A percentile compares a stretch with the other conserved stretches of the same genome.
Evolutionary conservation across 2,797 vertebrate genomes (phyloP).

Genomic region (Paratrypauchen microcephalus): DNA sequence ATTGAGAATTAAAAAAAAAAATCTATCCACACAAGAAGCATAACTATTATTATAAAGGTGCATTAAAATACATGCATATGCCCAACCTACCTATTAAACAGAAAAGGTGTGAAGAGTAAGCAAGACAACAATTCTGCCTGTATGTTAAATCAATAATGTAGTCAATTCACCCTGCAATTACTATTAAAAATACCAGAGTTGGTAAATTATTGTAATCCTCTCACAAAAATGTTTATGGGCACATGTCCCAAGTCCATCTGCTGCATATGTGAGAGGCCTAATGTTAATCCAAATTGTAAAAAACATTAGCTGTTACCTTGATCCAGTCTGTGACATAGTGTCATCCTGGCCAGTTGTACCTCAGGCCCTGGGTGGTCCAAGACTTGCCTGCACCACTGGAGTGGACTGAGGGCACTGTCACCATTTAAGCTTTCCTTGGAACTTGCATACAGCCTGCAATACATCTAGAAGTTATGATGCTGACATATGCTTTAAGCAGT

Average conservation of each 20-base stretch:
- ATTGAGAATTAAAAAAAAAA: not conserved
- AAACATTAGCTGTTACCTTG: constrained; percentile 84
- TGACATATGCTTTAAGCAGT: not conserved
- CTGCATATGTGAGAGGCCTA: constrained; percentile 10
- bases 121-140: not conserved
- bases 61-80: too few species aligned
- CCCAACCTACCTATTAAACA: too few species aligned
- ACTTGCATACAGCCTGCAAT: constrained; percentile 88
- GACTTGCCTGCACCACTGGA: constrained; percentile 94
- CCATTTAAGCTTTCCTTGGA: constrained; percentile 78
- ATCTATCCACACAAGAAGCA: too few species aligned
- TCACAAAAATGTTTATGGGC: constrained; percentile 46
- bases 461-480: constrained; percentile 25
- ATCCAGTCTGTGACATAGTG: constrained; percentile 91
- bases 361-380: constrained; percentile 93
- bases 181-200: too few species aligned
- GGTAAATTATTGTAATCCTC: constrained; percentile 28
- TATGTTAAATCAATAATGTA: too few species aligned
- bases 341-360: constrained; percentile 91
- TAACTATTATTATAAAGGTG: too few species aligned
- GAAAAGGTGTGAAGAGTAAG: not conserved
- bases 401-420: constrained; percentile 79
- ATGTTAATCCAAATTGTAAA: constrained; percentile 32
- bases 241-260: constrained; percentile 42
- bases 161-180: too few species aligned